Evolutionary conservation across 2,113 vertebrate species (phyloP).

Genomic region (Dipodomys merriami): DNA sequence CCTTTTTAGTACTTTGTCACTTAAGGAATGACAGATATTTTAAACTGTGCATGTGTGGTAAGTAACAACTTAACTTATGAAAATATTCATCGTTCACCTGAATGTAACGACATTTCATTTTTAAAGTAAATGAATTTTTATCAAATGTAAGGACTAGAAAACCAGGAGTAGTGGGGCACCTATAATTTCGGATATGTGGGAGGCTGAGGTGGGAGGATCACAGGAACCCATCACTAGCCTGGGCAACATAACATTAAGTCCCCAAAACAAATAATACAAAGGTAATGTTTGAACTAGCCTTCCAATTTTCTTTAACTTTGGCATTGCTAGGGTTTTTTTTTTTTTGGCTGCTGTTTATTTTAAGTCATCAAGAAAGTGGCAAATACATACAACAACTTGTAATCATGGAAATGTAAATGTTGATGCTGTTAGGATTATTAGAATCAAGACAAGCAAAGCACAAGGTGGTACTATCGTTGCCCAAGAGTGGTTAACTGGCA

Average conservation of each 20-base stretch:
- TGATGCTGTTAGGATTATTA: not conserved
- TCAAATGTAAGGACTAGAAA: not conserved
- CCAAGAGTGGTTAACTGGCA: not conserved
- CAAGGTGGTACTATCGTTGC: not conserved
- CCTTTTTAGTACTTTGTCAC: slow-evolving; percentile 20
- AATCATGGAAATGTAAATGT: not conserved
- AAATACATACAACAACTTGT: not conserved
- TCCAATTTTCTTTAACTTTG: not conserved
- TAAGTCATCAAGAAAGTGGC: not conserved
- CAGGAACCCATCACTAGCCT: not conserved
- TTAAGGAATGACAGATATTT: not conserved
- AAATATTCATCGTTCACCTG: slow-evolving; percentile 33
- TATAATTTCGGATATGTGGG: not conserved
- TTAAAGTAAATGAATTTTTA: slow-evolving; percentile 38
- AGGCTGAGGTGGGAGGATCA: not conserved
- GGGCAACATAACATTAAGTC: not conserved
- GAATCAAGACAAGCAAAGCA: not conserved
- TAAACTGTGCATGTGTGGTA: not conserved
- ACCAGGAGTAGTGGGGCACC: not conserved
- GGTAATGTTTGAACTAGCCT: not conserved
- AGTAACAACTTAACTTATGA: slow-evolving; percentile 24
- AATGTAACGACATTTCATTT: not conserved
- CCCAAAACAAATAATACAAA: not conserved
- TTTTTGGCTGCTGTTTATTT: too few species aligned
- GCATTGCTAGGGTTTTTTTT: not conserved